These are phyloP conservation scores for Ferdinandea cuprea DNA, from an alignment of 2,888 invertebrate genomes.

Conservation along the genomic window DNA sequence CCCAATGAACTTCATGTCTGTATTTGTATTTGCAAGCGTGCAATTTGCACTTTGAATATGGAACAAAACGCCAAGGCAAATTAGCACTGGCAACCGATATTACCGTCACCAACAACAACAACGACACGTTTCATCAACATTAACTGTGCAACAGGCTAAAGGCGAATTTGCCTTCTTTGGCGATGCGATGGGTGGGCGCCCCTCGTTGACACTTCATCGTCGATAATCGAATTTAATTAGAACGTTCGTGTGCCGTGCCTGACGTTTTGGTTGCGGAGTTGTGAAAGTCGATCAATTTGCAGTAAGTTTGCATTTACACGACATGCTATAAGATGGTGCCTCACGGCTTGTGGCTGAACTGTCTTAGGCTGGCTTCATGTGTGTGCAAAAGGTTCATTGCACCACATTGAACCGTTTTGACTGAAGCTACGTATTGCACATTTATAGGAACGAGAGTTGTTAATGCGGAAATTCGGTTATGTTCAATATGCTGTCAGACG, in stretches of 20 bases:
- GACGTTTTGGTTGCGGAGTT: slow-evolving; percentile 12
- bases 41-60: slow-evolving; percentile 25
- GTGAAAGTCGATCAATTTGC: slow-evolving; percentile 43
- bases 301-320: slow-evolving; percentile 21
- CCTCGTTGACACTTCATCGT: slow-evolving; percentile 30
- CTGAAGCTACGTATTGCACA: slow-evolving; percentile 20
- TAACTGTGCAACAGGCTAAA: slow-evolving; percentile 16
- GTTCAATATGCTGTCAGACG: slow-evolving; percentile 1
- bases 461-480: slow-evolving; percentile 27
- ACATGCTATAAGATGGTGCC: slow-evolving; percentile 2
- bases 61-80: slow-evolving; percentile 21
- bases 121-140: slow-evolving; percentile 17
- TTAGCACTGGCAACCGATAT: slow-evolving; percentile 2
- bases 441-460: slow-evolving; percentile 12
- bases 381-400: slow-evolving; percentile 39
- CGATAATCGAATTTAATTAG: slow-evolving; percentile 48
- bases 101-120: neutral
- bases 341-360: slow-evolving; percentile 8
- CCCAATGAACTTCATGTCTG: neutral
- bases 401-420: slow-evolving; percentile 24
- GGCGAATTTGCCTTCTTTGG: neutral
- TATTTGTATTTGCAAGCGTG: neutral
- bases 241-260: slow-evolving; percentile 26
- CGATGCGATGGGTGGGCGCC: slow-evolving; percentile 35
- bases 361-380: slow-evolving; percentile 27